A percentile compares a stretch with the other conserved stretches of the same genome.
Evolutionary conservation across 2,113 vertebrate species (phyloP).

Genomic region (Nothoprocta perdicaria): DNA sequence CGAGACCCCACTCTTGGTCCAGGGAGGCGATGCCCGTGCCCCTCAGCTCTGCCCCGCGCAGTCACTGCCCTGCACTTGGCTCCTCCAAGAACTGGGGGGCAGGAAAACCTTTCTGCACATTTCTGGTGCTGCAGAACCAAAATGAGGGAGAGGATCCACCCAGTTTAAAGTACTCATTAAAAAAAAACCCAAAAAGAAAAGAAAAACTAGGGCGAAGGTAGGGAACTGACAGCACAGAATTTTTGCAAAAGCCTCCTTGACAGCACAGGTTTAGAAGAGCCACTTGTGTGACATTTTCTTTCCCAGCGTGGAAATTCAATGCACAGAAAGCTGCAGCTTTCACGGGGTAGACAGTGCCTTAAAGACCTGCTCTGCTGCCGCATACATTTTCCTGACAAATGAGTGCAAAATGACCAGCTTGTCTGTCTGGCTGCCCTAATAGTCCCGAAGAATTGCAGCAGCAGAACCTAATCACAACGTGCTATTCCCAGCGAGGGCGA

Average conservation of each 20-base stretch:
- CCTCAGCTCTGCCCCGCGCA: neutral
- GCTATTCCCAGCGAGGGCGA: neutral
- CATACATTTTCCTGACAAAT: neutral
- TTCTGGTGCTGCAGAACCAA: neutral
- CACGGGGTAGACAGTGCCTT: neutral
- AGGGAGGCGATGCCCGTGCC: fast-evolving
- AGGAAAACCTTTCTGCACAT: fast-evolving
- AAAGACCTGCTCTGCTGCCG: neutral
- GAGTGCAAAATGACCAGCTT: neutral
- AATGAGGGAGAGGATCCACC: fast-evolving
- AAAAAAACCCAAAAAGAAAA: neutral
- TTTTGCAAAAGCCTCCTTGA: neutral
- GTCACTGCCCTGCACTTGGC: fast-evolving
- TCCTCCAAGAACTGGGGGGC: fast-evolving
- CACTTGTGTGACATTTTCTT: neutral
- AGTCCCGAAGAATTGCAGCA: neutral
- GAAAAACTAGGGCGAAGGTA: neutral
- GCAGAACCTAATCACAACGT: neutral
- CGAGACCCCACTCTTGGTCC: fast-evolving
- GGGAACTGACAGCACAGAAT: neutral
- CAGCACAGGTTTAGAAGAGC: neutral
- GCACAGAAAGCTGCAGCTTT: neutral
- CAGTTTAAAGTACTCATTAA: fast-evolving
- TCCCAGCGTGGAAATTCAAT: neutral
- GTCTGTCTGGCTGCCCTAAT: neutral